Percentiles rank a stretch among this genome's conserved stretches.
These are phyloP conservation scores for Peromyscus maniculatus DNA, from an alignment of 2,113 vertebrate species.

Conservation along the genomic window DNA sequence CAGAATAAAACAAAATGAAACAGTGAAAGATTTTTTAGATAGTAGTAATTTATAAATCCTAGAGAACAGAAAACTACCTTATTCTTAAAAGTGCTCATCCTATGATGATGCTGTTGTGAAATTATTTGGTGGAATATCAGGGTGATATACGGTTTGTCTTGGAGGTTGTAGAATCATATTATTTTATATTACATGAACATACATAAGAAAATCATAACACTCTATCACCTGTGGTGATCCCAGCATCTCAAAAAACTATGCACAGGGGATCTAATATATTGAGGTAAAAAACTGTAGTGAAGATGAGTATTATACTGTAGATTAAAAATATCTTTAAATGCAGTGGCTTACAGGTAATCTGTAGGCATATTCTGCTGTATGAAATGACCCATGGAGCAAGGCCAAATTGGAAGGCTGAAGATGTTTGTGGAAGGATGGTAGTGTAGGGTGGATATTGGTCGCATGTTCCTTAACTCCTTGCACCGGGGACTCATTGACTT, in stretches of 20 bases:
- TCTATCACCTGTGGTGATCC: neutral
- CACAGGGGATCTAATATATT: neutral
- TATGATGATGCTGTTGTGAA: neutral
- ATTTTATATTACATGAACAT: neutral
- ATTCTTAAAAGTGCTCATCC: neutral
- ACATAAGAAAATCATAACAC: neutral
- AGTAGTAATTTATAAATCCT: neutral
- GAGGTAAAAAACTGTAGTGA: neutral
- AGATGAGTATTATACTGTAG: neutral
- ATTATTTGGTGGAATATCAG: neutral
- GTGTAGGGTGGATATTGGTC: rapidly evolving
- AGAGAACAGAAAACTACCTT: neutral
- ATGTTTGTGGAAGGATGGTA: neutral
- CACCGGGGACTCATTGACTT: neutral
- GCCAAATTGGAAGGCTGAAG: rapidly evolving
- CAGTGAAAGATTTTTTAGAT: neutral
- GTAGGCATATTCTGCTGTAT: neutral
- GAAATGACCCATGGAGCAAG: neutral
- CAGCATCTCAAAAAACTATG: neutral
- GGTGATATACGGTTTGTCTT: neutral
- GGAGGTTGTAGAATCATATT: neutral
- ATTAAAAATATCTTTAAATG: neutral
- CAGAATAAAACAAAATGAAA: neutral
- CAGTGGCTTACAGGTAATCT: neutral
- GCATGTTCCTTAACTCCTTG: neutral